Evolutionary conservation across 92 coral and sea anemone genomes (phyloP).

Genomic region (Porites evermanni): DNA sequence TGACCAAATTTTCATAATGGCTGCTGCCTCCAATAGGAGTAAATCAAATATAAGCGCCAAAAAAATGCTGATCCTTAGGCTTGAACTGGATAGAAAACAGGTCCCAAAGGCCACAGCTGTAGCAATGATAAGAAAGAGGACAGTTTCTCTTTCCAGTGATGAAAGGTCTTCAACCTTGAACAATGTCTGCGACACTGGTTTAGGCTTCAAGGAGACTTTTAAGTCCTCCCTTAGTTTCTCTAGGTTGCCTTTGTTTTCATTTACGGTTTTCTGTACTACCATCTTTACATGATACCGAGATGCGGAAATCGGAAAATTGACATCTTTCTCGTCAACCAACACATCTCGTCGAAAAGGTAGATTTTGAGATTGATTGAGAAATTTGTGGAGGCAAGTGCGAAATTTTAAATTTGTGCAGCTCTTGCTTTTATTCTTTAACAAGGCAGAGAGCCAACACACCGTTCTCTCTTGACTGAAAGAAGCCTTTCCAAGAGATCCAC

Average conservation of each 20-base stretch:
- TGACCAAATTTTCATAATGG: conserved; percentile 4
- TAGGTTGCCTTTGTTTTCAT: conserved; percentile 5
- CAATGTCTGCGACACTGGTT: conserved; percentile 17
- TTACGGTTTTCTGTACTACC: not conserved
- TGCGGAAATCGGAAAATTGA: not conserved
- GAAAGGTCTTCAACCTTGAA: conserved; percentile 31
- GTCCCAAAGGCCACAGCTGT: conserved; percentile 3
- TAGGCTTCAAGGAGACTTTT: not conserved
- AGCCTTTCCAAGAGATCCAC: conserved; percentile 5
- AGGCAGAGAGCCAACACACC: conserved; percentile 57
- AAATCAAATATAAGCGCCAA: conserved; percentile 19
- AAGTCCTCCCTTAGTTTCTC: conserved; percentile 5
- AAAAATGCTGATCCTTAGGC: conserved; percentile 1
- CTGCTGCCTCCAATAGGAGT: conserved; percentile 30
- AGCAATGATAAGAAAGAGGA: not conserved
- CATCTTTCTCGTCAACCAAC: not conserved
- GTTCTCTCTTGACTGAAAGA: conserved; percentile 12
- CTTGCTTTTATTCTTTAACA: conserved; percentile 4
- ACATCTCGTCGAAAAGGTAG: conserved; percentile 41
- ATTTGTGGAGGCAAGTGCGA: conserved; percentile 22
- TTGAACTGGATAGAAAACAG: conserved; percentile 14
- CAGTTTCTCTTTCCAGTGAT: conserved; percentile 3
- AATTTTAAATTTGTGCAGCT: conserved; percentile 38
- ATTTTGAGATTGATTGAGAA: conserved; percentile 13
- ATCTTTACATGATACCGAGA: conserved; percentile 56